A percentile compares a stretch with the other conserved stretches of the same genome.
Evolutionary conservation across 2,888 invertebrate species (phyloP).

Genomic region (Macaria liturata): DNA sequence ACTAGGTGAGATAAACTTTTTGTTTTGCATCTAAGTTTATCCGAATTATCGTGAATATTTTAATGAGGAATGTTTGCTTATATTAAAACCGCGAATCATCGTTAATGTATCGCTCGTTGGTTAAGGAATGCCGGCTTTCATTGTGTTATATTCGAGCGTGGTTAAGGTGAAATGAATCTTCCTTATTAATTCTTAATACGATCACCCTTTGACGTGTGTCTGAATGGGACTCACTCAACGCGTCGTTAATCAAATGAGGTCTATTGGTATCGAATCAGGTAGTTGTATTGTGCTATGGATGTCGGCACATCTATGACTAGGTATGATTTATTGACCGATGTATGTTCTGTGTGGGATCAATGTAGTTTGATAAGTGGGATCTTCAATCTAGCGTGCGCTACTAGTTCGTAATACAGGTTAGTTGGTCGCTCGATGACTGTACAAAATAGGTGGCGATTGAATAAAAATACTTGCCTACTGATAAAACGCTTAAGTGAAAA

Average conservation of each 20-base stretch:
- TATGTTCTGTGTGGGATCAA: constrained; percentile 67
- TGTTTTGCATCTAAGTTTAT: background rate
- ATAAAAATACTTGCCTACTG: too few species aligned
- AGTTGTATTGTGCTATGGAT: constrained; percentile 72
- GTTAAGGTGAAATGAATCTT: constrained; percentile 63
- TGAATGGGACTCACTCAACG: constrained; percentile 81
- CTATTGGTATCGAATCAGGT: constrained; percentile 78
- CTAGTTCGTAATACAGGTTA: constrained; percentile 50
- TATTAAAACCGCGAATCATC: constrained; percentile 47
- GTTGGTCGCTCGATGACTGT: constrained; percentile 36
- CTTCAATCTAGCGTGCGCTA: constrained; percentile 55
- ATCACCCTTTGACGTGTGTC: constrained; percentile 73
- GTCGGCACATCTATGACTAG: constrained; percentile 64
- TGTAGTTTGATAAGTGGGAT: constrained; percentile 42
- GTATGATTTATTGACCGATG: constrained; percentile 69
- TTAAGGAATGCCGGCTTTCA: constrained; percentile 28
- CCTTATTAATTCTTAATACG: constrained; percentile 78
- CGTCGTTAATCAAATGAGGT: constrained; percentile 76
- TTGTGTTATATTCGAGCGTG: constrained; percentile 40
- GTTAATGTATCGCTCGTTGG: constrained; percentile 44
- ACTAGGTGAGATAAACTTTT: background rate
- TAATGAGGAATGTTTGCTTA: constrained; percentile 19
- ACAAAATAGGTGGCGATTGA: constrained; percentile 14
- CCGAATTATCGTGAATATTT: background rate
- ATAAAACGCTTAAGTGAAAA: too few species aligned